A percentile compares a stretch with the other conserved stretches of the same genome.
phyloP scores from a whole-genome alignment of 2,797 vertebrate species.

The Sarcoramphus papa region DNA sequence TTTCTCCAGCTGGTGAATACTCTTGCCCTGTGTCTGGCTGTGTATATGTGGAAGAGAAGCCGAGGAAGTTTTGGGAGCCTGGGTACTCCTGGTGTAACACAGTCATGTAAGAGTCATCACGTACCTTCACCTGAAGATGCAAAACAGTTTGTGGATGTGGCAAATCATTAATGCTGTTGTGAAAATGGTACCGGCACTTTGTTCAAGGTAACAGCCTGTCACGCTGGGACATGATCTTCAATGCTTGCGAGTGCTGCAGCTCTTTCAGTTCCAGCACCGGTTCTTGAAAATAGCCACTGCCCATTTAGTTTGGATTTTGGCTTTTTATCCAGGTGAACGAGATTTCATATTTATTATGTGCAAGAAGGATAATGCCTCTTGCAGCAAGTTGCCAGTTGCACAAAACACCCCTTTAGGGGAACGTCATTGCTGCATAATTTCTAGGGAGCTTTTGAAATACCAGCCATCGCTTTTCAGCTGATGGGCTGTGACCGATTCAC shows the following conservation, averaged over 20 bases:
- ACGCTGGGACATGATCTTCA: accelerated
- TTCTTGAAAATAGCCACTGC: neutral
- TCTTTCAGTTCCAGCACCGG: neutral
- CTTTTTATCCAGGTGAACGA: neutral
- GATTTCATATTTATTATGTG: neutral
- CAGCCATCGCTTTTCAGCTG: accelerated
- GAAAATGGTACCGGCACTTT: accelerated
- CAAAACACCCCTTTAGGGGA: neutral
- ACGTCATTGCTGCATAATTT: accelerated
- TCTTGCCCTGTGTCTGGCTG: neutral
- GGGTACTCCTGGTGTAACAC: neutral
- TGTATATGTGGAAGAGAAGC: neutral
- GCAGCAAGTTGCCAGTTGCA: no score
- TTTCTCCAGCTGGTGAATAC: neutral
- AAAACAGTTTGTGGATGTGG: neutral
- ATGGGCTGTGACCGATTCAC: neutral
- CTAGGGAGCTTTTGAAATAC: neutral
- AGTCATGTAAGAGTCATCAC: accelerated
- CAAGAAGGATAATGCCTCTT: neutral
- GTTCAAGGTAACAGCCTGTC: neutral
- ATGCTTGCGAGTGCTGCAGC: accelerated
- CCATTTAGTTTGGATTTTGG: accelerated
- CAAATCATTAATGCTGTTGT: no score
- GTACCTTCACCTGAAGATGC: neutral
- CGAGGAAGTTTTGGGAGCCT: neutral